Percentiles rank a stretch among this genome's conserved stretches.
Conservation (phyloP, 2,888 invertebrate genomes). For the Drosophila borealis region DNA sequence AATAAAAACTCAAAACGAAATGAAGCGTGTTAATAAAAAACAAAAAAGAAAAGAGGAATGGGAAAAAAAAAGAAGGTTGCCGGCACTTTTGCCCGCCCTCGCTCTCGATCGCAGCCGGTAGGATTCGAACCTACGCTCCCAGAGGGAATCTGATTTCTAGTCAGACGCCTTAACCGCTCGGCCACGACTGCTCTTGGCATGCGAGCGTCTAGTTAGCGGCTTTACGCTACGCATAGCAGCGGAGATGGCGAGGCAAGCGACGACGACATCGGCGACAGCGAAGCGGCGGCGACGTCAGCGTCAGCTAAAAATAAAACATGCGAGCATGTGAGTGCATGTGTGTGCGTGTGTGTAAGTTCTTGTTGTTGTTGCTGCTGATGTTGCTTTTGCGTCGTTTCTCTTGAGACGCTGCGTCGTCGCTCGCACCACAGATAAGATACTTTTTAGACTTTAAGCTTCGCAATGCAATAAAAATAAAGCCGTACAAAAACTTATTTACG, state of each 20-base stretch:
- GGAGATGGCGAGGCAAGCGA: not conserved
- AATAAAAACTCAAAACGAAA: conserved; percentile 45
- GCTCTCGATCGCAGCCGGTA: conserved; percentile 57
- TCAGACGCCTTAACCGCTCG: conserved; percentile 84
- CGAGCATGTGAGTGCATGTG: conserved; percentile 18
- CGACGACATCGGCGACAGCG: not conserved
- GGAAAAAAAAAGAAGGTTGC: conserved; percentile 10
- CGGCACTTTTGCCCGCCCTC: not conserved
- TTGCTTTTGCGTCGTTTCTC: conserved; percentile 33
- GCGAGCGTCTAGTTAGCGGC: conserved; percentile 46
- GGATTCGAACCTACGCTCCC: conserved; percentile 84
- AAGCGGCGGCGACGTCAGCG: conserved; percentile 21
- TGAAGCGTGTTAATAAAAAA: conserved; percentile 42
- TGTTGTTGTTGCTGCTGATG: conserved; percentile 5
- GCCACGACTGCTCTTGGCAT: conserved; percentile 80
- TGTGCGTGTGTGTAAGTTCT: conserved; percentile 19
- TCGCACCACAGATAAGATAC: conserved; percentile 51
- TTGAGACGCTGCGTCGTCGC: conserved; percentile 49
- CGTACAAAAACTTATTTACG: conserved; percentile 63
- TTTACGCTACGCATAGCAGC: conserved; percentile 46
- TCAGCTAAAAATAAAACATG: conserved; percentile 53
- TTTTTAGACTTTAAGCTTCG: conserved; percentile 71
- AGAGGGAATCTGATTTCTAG: conserved; percentile 84
- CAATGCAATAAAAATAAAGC: conserved; percentile 68
- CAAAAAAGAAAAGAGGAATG: conserved; percentile 9